These are phyloP conservation scores for Mustela lutreola DNA, from an alignment of 2,113 vertebrate species.

Conservation along the genomic window DNA sequence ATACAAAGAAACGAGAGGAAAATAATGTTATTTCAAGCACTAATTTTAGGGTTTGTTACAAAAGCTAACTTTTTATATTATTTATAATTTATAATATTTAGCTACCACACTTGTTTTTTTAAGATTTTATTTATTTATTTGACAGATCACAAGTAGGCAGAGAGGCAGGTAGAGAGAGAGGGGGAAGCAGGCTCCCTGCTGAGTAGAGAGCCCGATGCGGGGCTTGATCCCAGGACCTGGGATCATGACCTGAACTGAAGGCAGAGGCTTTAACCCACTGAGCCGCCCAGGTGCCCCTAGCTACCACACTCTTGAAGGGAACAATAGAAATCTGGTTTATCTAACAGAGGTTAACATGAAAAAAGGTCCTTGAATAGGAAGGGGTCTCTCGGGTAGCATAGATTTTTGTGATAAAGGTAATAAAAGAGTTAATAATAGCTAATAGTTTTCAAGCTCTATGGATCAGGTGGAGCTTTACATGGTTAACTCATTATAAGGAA, in stretches of 20 bases:
- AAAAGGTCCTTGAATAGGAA: background rate
- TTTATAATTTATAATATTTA: background rate
- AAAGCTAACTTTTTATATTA: background rate
- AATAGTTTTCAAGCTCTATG: background rate
- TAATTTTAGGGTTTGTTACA: background rate
- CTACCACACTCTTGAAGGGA: background rate
- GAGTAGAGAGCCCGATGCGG: no score
- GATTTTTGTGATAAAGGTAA: slow-evolving; percentile 21
- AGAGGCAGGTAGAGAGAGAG: no score
- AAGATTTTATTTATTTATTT: no score
- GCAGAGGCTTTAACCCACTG: no score
- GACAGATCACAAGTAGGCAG: no score
- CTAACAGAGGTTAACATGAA: background rate
- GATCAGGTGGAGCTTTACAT: background rate
- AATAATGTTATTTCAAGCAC: background rate
- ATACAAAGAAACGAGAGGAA: background rate
- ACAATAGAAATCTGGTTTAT: background rate
- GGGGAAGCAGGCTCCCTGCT: no score
- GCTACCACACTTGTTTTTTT: background rate
- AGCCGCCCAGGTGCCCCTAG: background rate
- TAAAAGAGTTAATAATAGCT: background rate
- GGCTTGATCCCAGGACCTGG: no score
- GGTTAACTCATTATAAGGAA: background rate
- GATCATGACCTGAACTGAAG: no score
- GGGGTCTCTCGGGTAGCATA: background rate